These are phyloP conservation scores for Chelmon rostratus DNA, from an alignment of 2,797 vertebrate species.

Conservation along the genomic window DNA sequence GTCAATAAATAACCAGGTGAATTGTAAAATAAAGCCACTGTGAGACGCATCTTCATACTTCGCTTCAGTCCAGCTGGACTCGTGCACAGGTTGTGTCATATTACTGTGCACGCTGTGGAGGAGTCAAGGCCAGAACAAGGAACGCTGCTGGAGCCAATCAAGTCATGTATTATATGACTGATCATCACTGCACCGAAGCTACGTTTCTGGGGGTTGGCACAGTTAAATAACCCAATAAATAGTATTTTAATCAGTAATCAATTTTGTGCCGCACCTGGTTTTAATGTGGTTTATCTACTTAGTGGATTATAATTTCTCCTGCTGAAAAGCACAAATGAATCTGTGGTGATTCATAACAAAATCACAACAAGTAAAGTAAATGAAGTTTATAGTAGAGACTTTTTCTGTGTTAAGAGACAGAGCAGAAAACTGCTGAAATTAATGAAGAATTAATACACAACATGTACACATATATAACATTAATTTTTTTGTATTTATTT, in stretches of 20 bases:
- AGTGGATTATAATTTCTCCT: neutral
- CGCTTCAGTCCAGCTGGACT: neutral
- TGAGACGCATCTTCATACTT: conserved; percentile 5
- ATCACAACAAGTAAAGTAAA: neutral
- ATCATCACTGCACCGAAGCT: conserved; percentile 63
- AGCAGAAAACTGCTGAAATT: neutral
- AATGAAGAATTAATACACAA: neutral
- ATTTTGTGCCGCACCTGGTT: neutral
- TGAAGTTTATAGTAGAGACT: neutral
- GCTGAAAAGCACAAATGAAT: neutral
- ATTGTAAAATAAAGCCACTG: conserved; percentile 35
- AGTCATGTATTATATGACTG: neutral
- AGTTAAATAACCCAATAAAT: conserved; percentile 13
- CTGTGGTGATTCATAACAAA: neutral
- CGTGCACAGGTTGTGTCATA: neutral
- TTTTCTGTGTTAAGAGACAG: neutral
- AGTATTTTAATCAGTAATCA: conserved; percentile 28
- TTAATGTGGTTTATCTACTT: conserved; percentile 44
- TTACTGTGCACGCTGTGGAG: neutral
- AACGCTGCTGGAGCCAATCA: conserved; percentile 6
- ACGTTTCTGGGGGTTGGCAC: neutral
- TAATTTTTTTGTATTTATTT: neutral
- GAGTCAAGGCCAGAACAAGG: conserved; percentile 42
- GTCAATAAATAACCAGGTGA: conserved; percentile 66
- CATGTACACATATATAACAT: neutral